A percentile compares a stretch with the other conserved stretches of the same genome.
These are phyloP conservation scores for Platycheirus rosarum DNA, from an alignment of 2,888 invertebrate species.

Conservation along the genomic window DNA sequence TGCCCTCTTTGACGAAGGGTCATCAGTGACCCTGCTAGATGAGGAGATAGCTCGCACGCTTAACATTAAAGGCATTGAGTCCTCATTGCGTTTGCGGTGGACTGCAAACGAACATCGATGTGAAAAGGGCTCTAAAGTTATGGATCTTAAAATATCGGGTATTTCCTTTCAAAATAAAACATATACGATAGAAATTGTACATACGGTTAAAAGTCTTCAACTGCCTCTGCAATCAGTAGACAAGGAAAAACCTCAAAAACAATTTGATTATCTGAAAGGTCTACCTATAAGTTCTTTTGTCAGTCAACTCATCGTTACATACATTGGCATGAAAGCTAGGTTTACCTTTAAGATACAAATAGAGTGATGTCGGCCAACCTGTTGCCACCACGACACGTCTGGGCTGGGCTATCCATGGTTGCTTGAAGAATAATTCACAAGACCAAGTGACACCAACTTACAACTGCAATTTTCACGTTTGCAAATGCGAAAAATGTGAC, in stretches of 20 bases:
- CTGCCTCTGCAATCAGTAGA: background rate
- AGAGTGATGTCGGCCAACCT: background rate
- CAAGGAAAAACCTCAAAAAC: background rate
- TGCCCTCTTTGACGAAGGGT: no score
- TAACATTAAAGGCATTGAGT: background rate
- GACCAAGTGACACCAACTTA: no score
- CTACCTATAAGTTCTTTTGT: background rate
- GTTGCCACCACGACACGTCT: constrained; percentile 4
- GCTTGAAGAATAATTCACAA: background rate
- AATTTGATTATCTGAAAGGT: background rate
- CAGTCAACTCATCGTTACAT: background rate
- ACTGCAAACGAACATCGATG: background rate
- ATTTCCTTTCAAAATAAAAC: background rate
- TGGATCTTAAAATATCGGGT: background rate
- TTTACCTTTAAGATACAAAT: constrained; percentile 6
- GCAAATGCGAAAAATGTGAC: no score
- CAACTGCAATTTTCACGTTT: no score
- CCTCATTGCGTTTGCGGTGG: background rate
- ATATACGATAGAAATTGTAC: background rate
- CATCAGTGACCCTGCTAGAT: no score
- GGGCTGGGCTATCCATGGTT: constrained; percentile 7
- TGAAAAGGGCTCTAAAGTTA: background rate
- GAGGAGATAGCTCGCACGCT: background rate
- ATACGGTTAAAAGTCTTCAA: background rate
- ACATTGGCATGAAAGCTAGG: constrained; percentile 5